Evolutionary conservation across 1,140 invertebrate genomes (phyloP).

Genomic region (Eurosta solidaginis): DNA sequence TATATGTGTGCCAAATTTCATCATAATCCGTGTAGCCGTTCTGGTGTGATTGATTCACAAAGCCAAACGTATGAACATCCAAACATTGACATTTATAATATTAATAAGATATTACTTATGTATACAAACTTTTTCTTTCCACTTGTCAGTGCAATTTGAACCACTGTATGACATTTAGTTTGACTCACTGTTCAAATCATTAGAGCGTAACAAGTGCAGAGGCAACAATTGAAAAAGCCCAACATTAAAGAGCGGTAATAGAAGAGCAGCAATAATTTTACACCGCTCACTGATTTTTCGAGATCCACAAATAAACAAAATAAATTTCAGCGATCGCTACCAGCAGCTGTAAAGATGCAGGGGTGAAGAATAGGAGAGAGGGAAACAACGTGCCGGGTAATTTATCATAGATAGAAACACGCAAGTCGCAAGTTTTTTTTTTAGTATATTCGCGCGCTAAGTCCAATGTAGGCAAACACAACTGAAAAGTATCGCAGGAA

Average conservation of each 20-base stretch:
- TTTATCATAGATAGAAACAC: background rate
- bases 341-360: background rate
- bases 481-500: background rate
- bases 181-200: background rate
- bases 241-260: background rate
- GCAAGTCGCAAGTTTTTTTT: background rate
- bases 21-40: too few species aligned
- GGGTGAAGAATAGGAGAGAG: background rate
- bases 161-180: background rate
- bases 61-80: too few species aligned
- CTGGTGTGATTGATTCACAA: too few species aligned
- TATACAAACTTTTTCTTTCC: background rate
- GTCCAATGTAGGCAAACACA: background rate
- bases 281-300: background rate
- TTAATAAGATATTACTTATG: too few species aligned
- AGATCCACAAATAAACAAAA: background rate
- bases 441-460: background rate
- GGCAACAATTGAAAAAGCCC: background rate
- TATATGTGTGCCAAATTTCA: too few species aligned
- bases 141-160: background rate
- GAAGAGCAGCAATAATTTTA: background rate
- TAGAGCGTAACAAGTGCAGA: constrained; percentile 3
- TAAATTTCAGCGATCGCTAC: background rate
- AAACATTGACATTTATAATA: too few species aligned
- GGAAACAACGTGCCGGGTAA: background rate